These are phyloP conservation scores for Epinephelus cyanopodus DNA, from an alignment of 2,113 vertebrate species.

Conservation along the genomic window DNA sequence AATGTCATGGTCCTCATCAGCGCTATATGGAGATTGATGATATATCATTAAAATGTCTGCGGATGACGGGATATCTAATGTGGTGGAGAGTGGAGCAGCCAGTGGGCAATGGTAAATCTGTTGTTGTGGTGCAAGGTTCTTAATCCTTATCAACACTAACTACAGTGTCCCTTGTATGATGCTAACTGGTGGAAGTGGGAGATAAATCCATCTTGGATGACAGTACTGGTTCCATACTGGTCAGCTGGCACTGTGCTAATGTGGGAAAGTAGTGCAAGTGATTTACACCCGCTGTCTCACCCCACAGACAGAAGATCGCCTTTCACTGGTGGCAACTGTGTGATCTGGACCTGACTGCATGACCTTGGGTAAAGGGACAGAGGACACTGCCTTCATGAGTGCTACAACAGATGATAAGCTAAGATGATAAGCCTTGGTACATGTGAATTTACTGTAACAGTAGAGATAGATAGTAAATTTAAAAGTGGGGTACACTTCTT, in stretches of 20 bases:
- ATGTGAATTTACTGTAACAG: not conserved
- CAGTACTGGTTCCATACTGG: conserved; percentile 58
- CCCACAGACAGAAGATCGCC: conserved; percentile 64
- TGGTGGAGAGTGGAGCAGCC: conserved; percentile 46
- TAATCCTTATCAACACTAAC: conserved; percentile 64
- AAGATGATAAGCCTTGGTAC: not conserved
- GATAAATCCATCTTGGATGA: conserved; percentile 69
- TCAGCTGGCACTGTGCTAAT: conserved; percentile 76
- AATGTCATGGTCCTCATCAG: conserved; percentile 54
- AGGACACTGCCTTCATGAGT: conserved; percentile 30
- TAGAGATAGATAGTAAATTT: not conserved
- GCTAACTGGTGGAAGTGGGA: conserved; percentile 59
- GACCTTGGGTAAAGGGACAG: conserved; percentile 59
- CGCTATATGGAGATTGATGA: conserved; percentile 62
- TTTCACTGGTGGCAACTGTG: conserved; percentile 73
- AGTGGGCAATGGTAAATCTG: conserved; percentile 53
- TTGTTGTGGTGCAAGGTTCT: conserved; percentile 41
- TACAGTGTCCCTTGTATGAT: conserved; percentile 49
- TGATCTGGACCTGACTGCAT: conserved; percentile 43
- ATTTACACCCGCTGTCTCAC: conserved; percentile 72
- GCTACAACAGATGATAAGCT: conserved; percentile 3
- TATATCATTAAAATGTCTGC: conserved; percentile 62
- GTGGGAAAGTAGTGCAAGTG: conserved; percentile 63
- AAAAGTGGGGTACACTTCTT: not conserved
- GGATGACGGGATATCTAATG: conserved; percentile 65